These are phyloP conservation scores for Cylloceria caligata DNA, from an alignment of 2,888 invertebrate species.

Conservation along the genomic window DNA sequence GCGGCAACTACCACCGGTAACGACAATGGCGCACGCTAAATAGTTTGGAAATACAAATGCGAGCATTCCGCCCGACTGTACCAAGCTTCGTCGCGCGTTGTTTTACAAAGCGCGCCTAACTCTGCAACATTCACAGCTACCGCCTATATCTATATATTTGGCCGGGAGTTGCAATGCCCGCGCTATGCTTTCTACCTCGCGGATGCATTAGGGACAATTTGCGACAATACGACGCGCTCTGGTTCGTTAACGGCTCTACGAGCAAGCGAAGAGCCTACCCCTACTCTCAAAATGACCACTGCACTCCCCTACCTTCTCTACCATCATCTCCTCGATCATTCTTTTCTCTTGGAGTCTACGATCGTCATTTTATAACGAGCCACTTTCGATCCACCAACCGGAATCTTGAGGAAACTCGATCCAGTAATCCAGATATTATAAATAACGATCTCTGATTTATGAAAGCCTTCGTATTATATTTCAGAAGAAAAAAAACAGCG, in stretches of 20 bases:
- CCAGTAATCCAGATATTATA: constrained; percentile 55
- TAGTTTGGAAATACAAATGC: constrained; percentile 70
- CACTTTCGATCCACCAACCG: constrained; percentile 63
- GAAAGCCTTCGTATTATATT: neutral
- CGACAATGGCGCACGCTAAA: constrained; percentile 69
- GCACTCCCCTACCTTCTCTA: neutral
- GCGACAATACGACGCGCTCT: constrained; percentile 80
- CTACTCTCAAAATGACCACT: constrained; percentile 20
- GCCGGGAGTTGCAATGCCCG: constrained; percentile 24
- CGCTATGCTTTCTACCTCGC: constrained; percentile 81
- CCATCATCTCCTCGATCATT: constrained; percentile 9
- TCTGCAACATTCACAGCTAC: constrained; percentile 2
- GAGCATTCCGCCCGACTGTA: constrained; percentile 65
- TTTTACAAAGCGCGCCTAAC: constrained; percentile 57
- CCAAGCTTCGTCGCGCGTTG: constrained; percentile 68
- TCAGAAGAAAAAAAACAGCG: too few relatives aligned
- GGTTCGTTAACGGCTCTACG: constrained; percentile 75
- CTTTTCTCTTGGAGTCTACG: constrained; percentile 57
- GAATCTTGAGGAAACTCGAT: constrained; percentile 45
- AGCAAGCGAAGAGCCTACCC: constrained; percentile 51
- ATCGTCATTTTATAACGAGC: constrained; percentile 66
- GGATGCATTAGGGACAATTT: constrained; percentile 78
- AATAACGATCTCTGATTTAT: constrained; percentile 33
- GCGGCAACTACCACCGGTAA: constrained; percentile 59
- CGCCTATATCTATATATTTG: constrained; percentile 37